Base-by-base conservation (phyloP, 2,113 vertebrate genomes). In the Zosterops hypoxanthus region DNA sequence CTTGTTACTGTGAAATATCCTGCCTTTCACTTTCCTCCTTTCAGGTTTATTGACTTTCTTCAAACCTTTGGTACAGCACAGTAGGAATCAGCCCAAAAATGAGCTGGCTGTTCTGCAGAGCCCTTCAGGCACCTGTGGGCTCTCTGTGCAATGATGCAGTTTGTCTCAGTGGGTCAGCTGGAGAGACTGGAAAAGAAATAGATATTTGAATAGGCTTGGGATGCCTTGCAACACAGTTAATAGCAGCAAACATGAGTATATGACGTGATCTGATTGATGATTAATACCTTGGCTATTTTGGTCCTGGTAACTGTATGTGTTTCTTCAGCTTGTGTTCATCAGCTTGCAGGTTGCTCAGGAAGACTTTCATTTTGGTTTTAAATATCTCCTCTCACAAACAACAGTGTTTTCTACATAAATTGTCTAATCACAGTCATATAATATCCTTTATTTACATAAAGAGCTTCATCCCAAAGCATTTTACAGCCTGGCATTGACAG, bases 11-110 rank as follows among this genome's bases (percentile, higher is more conserved):
- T 78, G 61, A 39, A 84, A 76, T 53, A 59, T 23, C 18, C 71
- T 92, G 29, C n/a, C 44, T 94, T 88, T 92, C 59, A 73, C 36
- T 49, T 28, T 65, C 31, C 59, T 85, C 46, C 73, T 79, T 90
- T 95, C 90, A 96, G 65, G 60, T 92, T 94, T 90, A 86, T 60
- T 95, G 82, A 95, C 82, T 90, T 94, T 94, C 59, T 79, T 83
- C 56, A 92, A n/a, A 88, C 68, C 87, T 96, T 90, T 96, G 68
- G 91, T 88, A 70, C 7, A 64, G 75, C 95, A 92, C 93, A 94
- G 71, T 78, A 92, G 93, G 79, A 90, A 77, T 75, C 16, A 12
- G 28, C 68, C 76, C 90, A 86, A 79, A 21, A 84, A 31, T 75
- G 87, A 90, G 49, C 64, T 70, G 60, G 15, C 55, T 93, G 56